phyloP scores from a whole-genome alignment of 2,797 vertebrate genomes.

The Phaenicophaeus curvirostris region DNA sequence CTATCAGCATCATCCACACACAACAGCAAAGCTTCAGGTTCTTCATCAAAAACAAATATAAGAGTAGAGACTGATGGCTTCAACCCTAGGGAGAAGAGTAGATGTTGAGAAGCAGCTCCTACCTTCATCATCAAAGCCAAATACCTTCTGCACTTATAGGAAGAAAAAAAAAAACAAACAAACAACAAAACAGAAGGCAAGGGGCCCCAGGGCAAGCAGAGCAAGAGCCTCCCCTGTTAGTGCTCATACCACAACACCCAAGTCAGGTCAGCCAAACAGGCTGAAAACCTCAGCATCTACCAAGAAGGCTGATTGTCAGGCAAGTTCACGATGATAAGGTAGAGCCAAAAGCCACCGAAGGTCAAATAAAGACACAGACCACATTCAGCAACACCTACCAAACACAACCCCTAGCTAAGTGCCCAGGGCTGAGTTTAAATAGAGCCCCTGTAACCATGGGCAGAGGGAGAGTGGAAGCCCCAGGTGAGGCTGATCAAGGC shows the following conservation, averaged over 20 bases:
- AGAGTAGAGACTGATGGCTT: neutral
- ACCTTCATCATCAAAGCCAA: neutral
- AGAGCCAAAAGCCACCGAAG: neutral
- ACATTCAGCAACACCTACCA: fast-evolving
- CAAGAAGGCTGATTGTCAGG: neutral
- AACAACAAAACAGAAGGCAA: neutral
- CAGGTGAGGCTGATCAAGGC: neutral
- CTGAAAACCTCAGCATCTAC: neutral
- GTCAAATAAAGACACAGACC: fast-evolving
- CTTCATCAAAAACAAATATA: neutral
- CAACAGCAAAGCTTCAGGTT: neutral
- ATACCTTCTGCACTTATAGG: neutral
- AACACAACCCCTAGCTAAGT: fast-evolving
- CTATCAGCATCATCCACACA: neutral
- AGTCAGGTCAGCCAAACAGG: neutral
- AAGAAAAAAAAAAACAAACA: neutral
- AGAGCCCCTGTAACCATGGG: neutral
- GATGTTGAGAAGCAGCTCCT: neutral
- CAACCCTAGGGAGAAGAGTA: neutral
- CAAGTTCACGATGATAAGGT: fast-evolving
- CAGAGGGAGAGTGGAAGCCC: fast-evolving
- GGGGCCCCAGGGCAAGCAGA: neutral
- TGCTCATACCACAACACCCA: neutral
- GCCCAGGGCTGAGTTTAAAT: neutral
- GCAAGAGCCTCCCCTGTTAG: neutral